Conservation (phyloP, 2,888 invertebrate species). For the Blastobasis adustella region DNA sequence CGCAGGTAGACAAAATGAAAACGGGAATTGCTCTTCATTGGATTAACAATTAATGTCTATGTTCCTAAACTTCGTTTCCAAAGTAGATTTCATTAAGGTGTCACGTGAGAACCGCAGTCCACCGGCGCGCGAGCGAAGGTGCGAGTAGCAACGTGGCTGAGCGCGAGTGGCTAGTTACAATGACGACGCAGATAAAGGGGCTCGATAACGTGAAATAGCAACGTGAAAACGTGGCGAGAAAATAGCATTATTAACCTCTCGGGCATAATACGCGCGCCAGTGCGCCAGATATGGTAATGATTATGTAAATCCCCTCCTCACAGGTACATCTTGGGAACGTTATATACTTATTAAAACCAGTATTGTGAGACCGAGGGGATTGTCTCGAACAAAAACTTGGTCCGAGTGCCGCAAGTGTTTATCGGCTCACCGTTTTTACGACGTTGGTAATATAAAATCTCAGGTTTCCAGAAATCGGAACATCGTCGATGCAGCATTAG, state of each 20-base stretch:
- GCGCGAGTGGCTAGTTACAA: conserved; percentile 66
- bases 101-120: background rate
- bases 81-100: background rate
- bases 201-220: conserved; percentile 71
- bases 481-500: conserved; percentile 60
- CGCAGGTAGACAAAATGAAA: background rate
- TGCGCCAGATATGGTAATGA: conserved; percentile 75
- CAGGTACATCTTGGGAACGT: conserved; percentile 71
- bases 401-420: conserved; percentile 49
- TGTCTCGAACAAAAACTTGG: conserved; percentile 60
- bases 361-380: conserved; percentile 62
- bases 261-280: conserved; percentile 73
- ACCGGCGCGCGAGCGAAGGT: conserved; percentile 15
- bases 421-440: conserved; percentile 61
- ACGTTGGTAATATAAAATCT: conserved; percentile 62
- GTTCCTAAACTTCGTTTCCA: background rate
- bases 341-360: conserved; percentile 74
- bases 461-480: conserved; percentile 65
- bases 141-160: conserved; percentile 40
- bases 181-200: conserved; percentile 70
- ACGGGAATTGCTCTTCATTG: background rate
- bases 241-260: conserved; percentile 75
- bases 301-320: conserved; percentile 73
- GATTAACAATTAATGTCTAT: background rate
- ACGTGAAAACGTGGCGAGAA: conserved; percentile 74